Base-by-base conservation (phyloP, 2,113 vertebrate species). In the Nothoprocta pentlandii region DNA sequence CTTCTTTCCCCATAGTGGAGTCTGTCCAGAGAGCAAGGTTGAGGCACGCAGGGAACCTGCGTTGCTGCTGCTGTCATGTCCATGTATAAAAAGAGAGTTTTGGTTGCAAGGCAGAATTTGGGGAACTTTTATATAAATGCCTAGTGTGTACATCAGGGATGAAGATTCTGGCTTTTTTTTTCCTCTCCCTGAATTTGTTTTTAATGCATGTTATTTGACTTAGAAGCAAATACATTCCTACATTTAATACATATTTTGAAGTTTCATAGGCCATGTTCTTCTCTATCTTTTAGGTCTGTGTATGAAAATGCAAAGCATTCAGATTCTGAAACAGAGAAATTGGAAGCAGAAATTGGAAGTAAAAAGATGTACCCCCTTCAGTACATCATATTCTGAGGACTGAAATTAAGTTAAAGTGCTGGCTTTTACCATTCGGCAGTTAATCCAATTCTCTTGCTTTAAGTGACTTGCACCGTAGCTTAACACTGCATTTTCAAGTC, bases 21-120 rank as follows among this genome's bases (percentile, higher is more conserved):
- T 64, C 46, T 87, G 90, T 93, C 78, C 81, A 89, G 83, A 87
- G 92, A 85, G 1, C 54, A 74, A 51, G 41, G 78, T 77, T 82
- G 91, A 82, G 87, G 96, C 92, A 93, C 87, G 89, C 93, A 77
- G 86, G 92, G 86, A 96, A 62, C 74, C 62, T 81, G 80, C 54
- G 12, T n/a, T 87, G 68, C 39, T 80, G 59, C 76, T 82, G 30
- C 47, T 53, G 78, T 34, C 39, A 64, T 76, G 44, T 90, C 74
- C 81, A 30, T 34, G 3, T 84, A 26, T 71, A 49, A 83, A 76
- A 67, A n/a, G 71, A 75, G 42, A 61, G 66, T 66, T 81, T 95
- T 80, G 90, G 90, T 73, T 92, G 73, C 77, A 53, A 44, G 69
- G 85, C 73, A 78, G 71, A 28, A 63, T 89, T 94, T 84, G 47